Base-by-base conservation (phyloP, 2,888 invertebrate genomes). In the Tetanocera ferruginea region DNA sequence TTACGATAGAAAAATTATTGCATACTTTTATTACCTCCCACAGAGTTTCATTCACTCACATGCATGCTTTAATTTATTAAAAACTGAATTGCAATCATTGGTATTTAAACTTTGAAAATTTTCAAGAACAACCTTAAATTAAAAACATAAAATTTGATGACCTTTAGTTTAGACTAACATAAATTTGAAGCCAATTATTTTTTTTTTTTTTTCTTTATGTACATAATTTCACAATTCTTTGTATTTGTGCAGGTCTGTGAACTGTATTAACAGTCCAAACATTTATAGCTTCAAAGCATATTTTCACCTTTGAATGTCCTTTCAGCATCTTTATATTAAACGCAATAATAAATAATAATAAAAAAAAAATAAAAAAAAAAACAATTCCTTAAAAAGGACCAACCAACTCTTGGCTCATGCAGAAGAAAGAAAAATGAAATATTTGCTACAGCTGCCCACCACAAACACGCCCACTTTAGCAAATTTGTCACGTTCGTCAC, bases 401-500 rank as follows among this genome's bases (percentile, higher is more conserved):
- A 19, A 55, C 11, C 3, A 8, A 2, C 6, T 5, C 34, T 64
- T 64, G 5, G 11, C n/a, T 3, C 19, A n/a, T 9, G 5, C 11
- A 60, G 60, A 8, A 25, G 17, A 17, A 28, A 28, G 17, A 17
- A 62, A 6, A 31, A 6, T 25, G 9, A 62, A 25, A 14, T 28
- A 11, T n/a, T 34, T 64, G 31, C 28, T 34, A 1, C 34, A 31
- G 34, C 37, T 8, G 14, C 23, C 55, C 19, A 14, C 17, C 14
- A 62, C 25, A 31, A 17, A 17, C 28, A 62, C 62, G 28, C 28
- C 14, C 25, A 34, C 64, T 34, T 64, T 34, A 34, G n/a, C 17
- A 70, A 51, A 17, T 51, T 23, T 19, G 52, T 70, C 70, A 70
- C 70, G 70, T 70, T 70, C 70, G 52, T 70, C 51, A 70, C 51